Evolutionary conservation across 1,140 invertebrate genomes (phyloP), one percentile per base, ranked within the genome.

Genomic region (Panagrolaimus sp.): DNA sequence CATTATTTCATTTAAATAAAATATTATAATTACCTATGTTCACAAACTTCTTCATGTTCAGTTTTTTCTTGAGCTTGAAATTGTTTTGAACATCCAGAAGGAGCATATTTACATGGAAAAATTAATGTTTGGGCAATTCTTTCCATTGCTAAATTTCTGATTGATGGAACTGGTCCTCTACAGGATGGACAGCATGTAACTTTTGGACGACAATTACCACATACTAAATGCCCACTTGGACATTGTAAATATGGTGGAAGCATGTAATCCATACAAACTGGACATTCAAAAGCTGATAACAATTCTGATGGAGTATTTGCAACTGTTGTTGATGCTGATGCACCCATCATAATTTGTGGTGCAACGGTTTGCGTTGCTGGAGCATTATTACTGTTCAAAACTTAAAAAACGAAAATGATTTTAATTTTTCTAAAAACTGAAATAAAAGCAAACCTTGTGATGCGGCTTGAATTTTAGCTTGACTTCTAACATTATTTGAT

Each of bases 261-360:
- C 70, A 98, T 96, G 88, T 97, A 98, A 85, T 99, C 96, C 85
- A 98, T 97, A 85, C 96, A 99, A 64, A 99, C 96, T 12, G 96
- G 96, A 86, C 96, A 99, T 85, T 99, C 96, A 85, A 99, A 99
- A 14, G 83, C 80, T 4, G 79, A 75, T 9, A 82, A 58, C 15
- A 82, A 62, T 43, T 76, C 75, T 21, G 14, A 32, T 4, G 21
- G 47, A 4, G 47, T 48, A 48, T 24, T n/a, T n/a, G 15, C 15
- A 24, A 24, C 15, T 48, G 47, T n/a, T 9, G 21, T n/a, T 3
- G 21, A 17, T n/a, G 47, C 1, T n/a, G 21, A 3, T 48, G 15
- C 15, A 9, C 21, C 21, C 21, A 24, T 26, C 32, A 32, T 32
- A 63, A 32, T 63, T 21, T 32, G 67, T 58, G n/a, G 67, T 58